Conservation (phyloP, 2,888 invertebrate genomes). For the Shargacucullia verbasci region DNA sequence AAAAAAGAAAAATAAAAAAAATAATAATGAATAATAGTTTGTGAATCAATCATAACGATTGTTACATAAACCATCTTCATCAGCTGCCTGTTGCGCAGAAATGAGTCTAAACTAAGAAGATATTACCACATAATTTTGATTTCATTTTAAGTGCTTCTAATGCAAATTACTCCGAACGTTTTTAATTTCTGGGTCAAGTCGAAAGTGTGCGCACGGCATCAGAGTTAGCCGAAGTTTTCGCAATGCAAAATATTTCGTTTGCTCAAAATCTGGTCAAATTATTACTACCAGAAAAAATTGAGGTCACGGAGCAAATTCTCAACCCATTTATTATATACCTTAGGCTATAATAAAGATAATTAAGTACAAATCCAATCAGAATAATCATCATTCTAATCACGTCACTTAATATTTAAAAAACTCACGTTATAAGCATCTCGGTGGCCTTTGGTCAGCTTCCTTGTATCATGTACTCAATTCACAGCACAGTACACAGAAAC, state of each 20-base stretch:
- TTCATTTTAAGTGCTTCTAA: slow-evolving; percentile 27
- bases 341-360: slow-evolving; percentile 12
- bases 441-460: slow-evolving; percentile 74
- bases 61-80: too few relatives aligned
- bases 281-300: slow-evolving; percentile 24
- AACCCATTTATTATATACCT: neutral
- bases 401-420: slow-evolving; percentile 57
- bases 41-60: too few relatives aligned
- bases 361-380: slow-evolving; percentile 42
- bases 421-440: slow-evolving; percentile 87
- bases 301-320: slow-evolving; percentile 23
- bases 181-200: slow-evolving; percentile 52
- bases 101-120: neutral
- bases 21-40: too few relatives aligned
- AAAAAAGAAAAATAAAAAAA: too few relatives aligned
- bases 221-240: slow-evolving; percentile 43
- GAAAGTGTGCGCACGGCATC: slow-evolving; percentile 36
- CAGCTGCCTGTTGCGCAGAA: too few relatives aligned
- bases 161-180: slow-evolving; percentile 38
- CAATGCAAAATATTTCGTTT: slow-evolving; percentile 38
- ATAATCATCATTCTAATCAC: slow-evolving; percentile 66
- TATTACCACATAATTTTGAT: slow-evolving; percentile 13
- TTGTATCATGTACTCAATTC: slow-evolving; percentile 79
- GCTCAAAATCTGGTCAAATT: slow-evolving; percentile 23
- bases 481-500: slow-evolving; percentile 76